Conservation (phyloP, 2,888 invertebrate species). For the Phengaris alcon region DNA sequence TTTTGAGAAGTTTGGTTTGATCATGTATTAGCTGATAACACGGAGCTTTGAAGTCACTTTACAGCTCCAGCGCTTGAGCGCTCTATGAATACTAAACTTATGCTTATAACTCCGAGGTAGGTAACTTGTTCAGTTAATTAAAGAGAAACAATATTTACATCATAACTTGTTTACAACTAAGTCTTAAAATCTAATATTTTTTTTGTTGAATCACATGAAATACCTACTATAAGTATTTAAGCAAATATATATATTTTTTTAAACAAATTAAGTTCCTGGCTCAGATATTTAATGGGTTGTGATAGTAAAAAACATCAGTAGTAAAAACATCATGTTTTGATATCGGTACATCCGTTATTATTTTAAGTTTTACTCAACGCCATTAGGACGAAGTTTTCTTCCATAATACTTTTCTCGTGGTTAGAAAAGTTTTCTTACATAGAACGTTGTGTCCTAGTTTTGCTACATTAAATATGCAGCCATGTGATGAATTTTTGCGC, state of each 20-base stretch:
- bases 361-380: not conserved
- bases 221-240: not conserved
- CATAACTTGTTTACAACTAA: too few species aligned
- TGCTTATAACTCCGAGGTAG: not conserved
- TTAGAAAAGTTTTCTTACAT: not conserved
- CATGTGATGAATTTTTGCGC: not conserved
- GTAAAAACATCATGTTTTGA: too few species aligned
- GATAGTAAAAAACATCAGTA: not conserved
- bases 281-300: not conserved
- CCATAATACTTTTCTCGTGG: conserved; percentile 2
- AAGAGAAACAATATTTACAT: not conserved
- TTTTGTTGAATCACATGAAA: too few species aligned
- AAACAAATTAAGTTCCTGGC: not conserved
- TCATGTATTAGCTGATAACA: conserved; percentile 12
- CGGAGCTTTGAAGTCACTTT: conserved; percentile 18
- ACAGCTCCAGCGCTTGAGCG: not conserved
- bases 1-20: not conserved
- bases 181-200: too few species aligned
- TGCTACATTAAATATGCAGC: not conserved
- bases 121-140: not conserved
- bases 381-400: not conserved
- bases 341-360: conserved; percentile 9
- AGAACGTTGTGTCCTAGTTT: not conserved
- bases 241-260: not conserved
- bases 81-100: conserved; percentile 15